A percentile compares a stretch with the other conserved stretches of the same genome.
phyloP scores from a whole-genome alignment of 2,797 vertebrate genomes.

The Macroramphosus scolopax region DNA sequence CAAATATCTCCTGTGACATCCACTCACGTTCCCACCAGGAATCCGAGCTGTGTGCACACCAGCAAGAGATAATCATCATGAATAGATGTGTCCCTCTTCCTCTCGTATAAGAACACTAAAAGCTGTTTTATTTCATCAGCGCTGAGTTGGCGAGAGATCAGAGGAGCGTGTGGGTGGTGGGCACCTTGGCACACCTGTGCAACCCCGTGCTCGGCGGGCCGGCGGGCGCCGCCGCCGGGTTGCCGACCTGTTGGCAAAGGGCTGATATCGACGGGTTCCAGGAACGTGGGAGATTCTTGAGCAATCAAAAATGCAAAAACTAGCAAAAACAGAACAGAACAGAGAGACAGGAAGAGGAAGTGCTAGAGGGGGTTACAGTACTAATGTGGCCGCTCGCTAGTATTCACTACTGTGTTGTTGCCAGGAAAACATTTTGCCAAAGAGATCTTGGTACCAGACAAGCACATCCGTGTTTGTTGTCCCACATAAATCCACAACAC shows the following conservation, averaged over 20 bases:
- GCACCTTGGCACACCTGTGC: constrained; percentile 44
- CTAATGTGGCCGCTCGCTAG: constrained; percentile 32
- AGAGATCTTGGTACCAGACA: constrained; percentile 27
- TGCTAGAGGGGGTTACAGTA: constrained; percentile 27
- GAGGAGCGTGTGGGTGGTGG: constrained; percentile 49
- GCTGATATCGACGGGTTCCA: constrained; percentile 9
- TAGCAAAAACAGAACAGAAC: neutral
- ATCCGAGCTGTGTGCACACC: neutral
- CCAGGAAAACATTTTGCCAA: constrained; percentile 23
- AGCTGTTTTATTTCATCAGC: constrained; percentile 38
- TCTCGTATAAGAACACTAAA: neutral
- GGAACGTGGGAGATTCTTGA: constrained; percentile 10
- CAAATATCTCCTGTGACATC: constrained; percentile 29
- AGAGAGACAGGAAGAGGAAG: neutral
- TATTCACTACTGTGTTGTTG: constrained; percentile 30
- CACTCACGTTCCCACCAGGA: neutral
- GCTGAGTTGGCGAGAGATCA: constrained; percentile 56
- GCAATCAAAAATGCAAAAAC: neutral
- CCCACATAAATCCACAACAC: constrained; percentile 25
- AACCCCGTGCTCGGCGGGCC: constrained; percentile 38
- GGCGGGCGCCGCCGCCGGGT: constrained; percentile 45
- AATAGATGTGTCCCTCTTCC: no score
- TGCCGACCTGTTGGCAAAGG: constrained; percentile 33
- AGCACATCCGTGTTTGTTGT: constrained; percentile 34
- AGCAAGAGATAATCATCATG: constrained; percentile 11